phyloP scores from a whole-genome alignment of 1,140 invertebrate genomes.

The Ceratosolen fusciceps region DNA sequence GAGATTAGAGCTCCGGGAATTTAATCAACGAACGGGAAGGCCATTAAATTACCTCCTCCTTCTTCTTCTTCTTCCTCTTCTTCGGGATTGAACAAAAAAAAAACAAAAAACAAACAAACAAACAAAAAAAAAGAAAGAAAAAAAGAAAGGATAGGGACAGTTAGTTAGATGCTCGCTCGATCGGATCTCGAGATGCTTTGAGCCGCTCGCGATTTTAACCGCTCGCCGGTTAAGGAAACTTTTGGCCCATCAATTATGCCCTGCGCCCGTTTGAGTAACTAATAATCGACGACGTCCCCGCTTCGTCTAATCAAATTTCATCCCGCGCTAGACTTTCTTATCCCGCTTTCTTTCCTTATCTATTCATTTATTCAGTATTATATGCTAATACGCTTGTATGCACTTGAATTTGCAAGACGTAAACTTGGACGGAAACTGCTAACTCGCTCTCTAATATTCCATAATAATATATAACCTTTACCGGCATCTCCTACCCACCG shows the following conservation, averaged over 20 bases:
- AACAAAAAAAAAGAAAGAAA: no score
- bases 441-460: background rate
- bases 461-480: background rate
- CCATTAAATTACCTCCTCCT: background rate
- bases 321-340: background rate
- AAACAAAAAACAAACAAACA: no score
- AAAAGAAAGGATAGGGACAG: background rate
- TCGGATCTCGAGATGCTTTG: background rate
- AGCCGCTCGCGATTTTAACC: background rate
- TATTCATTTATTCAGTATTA: slow-evolving; percentile 16
- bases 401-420: background rate
- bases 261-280: background rate
- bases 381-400: background rate
- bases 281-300: background rate
- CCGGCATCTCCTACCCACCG: no score
- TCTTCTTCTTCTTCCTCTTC: no score
- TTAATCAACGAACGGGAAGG: background rate
- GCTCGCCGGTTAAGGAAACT: background rate
- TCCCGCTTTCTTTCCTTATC: background rate
- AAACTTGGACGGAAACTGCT: background rate
- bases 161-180: background rate
- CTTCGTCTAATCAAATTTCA: background rate
- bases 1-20: background rate
- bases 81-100: no score
- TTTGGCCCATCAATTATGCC: no score